Conservation (phyloP, 2,113 vertebrate species). For the Poeciliopsis turrubarensis region DNA sequence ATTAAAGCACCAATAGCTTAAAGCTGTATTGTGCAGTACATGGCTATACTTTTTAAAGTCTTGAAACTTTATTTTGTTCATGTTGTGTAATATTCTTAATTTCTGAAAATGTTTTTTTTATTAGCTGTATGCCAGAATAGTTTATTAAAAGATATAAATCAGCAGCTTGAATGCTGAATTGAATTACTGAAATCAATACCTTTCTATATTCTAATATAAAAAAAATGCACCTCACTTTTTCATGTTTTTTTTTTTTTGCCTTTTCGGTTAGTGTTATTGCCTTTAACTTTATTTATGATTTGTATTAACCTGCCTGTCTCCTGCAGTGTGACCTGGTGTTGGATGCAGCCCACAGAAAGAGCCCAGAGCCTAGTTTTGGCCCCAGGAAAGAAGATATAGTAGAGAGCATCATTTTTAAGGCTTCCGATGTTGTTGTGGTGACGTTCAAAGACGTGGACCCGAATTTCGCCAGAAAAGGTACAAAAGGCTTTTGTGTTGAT, state of each 20-base stretch:
- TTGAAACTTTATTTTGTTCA: too few relatives aligned
- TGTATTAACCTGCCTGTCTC: slow-evolving; percentile 29
- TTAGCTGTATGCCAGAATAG: too few relatives aligned
- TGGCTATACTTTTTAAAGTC: too few relatives aligned
- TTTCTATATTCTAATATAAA: background rate
- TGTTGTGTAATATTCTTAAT: too few relatives aligned
- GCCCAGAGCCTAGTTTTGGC: slow-evolving; percentile 84
- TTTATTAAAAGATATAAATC: too few relatives aligned
- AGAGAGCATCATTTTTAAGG: slow-evolving; percentile 97
- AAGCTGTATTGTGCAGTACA: too few relatives aligned
- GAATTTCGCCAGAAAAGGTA: slow-evolving; percentile 97
- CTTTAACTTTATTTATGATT: slow-evolving; percentile 11
- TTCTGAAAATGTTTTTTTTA: too few relatives aligned
- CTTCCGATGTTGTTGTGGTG: slow-evolving; percentile 94
- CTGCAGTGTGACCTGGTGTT: slow-evolving; percentile 95
- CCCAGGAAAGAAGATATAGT: slow-evolving; percentile 96
- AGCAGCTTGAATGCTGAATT: background rate
- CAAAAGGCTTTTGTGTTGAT: slow-evolving; percentile 13
- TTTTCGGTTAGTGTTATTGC: background rate
- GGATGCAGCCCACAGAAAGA: slow-evolving; percentile 95
- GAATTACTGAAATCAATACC: background rate
- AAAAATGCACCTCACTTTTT: background rate
- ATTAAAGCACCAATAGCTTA: too few relatives aligned
- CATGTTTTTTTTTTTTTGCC: slow-evolving; percentile 1
- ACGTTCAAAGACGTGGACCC: slow-evolving; percentile 98